These are phyloP conservation scores for Chironomus tepperi DNA, from an alignment of 1,140 invertebrate genomes.

Conservation along the genomic window DNA sequence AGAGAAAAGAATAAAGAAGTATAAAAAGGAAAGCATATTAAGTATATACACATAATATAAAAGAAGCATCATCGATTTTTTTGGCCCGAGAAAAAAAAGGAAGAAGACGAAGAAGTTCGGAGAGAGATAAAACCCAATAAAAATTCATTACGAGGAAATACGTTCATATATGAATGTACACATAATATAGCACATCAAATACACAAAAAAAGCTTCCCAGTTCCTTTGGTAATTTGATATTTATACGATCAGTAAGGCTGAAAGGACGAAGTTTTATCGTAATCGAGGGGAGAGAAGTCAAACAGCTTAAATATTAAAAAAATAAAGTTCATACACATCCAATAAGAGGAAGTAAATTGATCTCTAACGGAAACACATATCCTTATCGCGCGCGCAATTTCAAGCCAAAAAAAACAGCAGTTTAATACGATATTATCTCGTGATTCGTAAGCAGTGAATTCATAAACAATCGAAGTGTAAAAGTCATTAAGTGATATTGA, in stretches of 20 bases:
- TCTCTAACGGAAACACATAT: constrained; percentile 12
- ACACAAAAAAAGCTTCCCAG: not conserved
- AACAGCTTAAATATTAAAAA: not conserved
- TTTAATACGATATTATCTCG: not conserved
- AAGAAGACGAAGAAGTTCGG: too few species aligned
- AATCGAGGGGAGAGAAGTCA: not conserved
- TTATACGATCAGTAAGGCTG: not conserved
- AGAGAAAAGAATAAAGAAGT: not conserved
- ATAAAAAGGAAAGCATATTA: too few species aligned
- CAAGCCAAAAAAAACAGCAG: too few species aligned
- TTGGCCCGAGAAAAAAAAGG: not conserved
- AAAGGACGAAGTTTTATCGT: not conserved
- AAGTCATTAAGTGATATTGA: constrained; percentile 21
- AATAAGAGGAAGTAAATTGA: not conserved
- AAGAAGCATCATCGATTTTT: not conserved
- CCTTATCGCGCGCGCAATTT: not conserved
- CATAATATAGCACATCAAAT: constrained; percentile 1
- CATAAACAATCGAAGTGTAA: not conserved
- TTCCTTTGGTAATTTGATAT: constrained; percentile 9
- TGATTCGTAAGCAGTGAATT: not conserved
- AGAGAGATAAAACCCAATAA: not conserved
- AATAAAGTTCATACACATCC: not conserved
- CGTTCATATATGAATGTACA: not conserved
- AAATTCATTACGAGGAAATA: not conserved
- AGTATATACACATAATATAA: too few species aligned